A percentile compares a stretch with the other conserved stretches of the same genome.
Conservation (phyloP, 2,113 vertebrate species). For the Pitta sordida region DNA sequence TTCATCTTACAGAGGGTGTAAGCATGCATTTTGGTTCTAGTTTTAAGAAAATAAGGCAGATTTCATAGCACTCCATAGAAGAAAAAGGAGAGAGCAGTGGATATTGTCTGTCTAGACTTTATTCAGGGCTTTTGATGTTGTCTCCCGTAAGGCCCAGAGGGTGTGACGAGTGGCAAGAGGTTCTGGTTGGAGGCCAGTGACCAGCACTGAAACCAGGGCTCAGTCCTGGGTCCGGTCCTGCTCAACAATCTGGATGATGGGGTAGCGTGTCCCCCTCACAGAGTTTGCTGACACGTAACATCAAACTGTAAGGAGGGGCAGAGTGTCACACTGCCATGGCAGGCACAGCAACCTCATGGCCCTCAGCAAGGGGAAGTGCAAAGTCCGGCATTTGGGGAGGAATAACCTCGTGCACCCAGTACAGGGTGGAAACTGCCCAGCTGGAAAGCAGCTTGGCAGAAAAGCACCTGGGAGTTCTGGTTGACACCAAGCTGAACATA, state of each 20-base stretch:
- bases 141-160: background rate
- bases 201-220: too few relatives aligned
- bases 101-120: background rate
- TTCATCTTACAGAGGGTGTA: background rate
- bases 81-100: background rate
- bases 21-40: background rate
- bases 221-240: background rate
- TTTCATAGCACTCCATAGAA: background rate
- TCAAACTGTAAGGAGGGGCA: background rate
- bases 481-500: background rate
- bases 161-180: fast-evolving
- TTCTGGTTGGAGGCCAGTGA: background rate
- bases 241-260: background rate
- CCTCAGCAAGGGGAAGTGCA: background rate
- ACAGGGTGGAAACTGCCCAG: background rate
- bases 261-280: background rate
- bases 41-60: background rate
- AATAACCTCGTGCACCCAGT: background rate
- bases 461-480: background rate
- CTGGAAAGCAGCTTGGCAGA: background rate
- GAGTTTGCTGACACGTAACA: background rate
- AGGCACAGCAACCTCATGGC: background rate
- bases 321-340: background rate
- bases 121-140: background rate
- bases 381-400: background rate